A percentile compares a stretch with the other conserved stretches of the same genome.
phyloP scores from a whole-genome alignment of 2,888 invertebrate species.

The Anthophora plumipes region DNA sequence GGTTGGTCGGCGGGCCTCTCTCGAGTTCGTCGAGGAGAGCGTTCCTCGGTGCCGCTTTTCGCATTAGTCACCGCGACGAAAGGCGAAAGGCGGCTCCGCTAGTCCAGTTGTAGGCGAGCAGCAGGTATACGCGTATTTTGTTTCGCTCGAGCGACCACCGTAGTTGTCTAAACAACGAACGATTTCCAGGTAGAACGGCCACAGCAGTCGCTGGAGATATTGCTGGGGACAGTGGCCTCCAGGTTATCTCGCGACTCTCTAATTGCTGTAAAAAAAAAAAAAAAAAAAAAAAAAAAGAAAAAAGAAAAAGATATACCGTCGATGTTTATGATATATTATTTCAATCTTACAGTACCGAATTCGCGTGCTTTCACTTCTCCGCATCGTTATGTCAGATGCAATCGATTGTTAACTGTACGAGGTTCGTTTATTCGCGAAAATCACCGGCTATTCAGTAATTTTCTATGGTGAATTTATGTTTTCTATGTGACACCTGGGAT shows the following conservation, averaged over 20 bases:
- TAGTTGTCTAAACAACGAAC: conserved; percentile 51
- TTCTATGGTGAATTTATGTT: no score
- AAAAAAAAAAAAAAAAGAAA: neutral
- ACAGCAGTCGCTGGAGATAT: conserved; percentile 49
- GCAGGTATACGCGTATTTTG: conserved; percentile 63
- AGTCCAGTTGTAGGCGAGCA: conserved; percentile 41
- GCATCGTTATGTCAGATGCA: no score
- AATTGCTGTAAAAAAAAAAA: conserved; percentile 12
- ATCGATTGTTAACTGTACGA: no score
- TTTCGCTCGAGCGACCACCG: conserved; percentile 63
- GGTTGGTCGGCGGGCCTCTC: conserved; percentile 11
- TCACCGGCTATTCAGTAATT: no score
- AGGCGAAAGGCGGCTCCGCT: conserved; percentile 70
- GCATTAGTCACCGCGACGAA: conserved; percentile 72
- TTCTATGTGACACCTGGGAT: no score
- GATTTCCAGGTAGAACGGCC: conserved; percentile 59
- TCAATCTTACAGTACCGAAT: no score
- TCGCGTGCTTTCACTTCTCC: no score
- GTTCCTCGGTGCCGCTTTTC: conserved; percentile 53
- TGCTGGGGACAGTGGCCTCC: conserved; percentile 23
- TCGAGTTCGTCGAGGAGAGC: conserved; percentile 23
- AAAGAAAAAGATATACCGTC: neutral
- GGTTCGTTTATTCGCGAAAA: no score
- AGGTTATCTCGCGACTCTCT: conserved; percentile 39
- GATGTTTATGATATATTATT: neutral